Conservation (phyloP, 2,888 invertebrate species). For the Andrena hattorfiana region DNA sequence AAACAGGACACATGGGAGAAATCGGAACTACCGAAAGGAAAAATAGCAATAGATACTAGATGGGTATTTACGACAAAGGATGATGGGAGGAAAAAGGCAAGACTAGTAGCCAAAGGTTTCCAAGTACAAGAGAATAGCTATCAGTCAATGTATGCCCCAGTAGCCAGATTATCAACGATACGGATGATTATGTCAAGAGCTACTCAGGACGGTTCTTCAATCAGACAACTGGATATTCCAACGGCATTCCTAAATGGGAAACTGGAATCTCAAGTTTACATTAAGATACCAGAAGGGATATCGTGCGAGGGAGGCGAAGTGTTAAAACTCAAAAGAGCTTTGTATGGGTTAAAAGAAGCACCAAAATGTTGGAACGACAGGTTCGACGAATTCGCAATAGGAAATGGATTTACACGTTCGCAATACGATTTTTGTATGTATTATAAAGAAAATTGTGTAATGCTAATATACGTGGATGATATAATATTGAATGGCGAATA, state of each 20-base stretch:
- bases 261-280: slow-evolving; percentile 4
- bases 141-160: background rate
- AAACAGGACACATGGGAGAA: background rate
- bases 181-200: background rate
- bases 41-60: background rate
- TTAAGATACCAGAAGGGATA: slow-evolving; percentile 9
- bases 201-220: background rate
- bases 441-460: slow-evolving; percentile 1
- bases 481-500: background rate
- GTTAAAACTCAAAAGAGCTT: background rate
- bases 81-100: slow-evolving; percentile 5
- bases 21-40: background rate
- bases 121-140: background rate
- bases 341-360: slow-evolving; percentile 1
- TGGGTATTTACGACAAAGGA: slow-evolving; percentile 11
- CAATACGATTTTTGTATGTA: background rate
- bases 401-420: background rate
- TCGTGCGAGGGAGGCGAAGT: background rate
- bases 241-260: slow-evolving; percentile 19
- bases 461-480: slow-evolving; percentile 5
- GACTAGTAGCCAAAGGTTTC: slow-evolving; percentile 17
- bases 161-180: background rate
- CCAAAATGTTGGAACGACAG: background rate
- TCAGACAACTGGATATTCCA: slow-evolving; percentile 22
- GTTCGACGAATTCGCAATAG: background rate